phyloP scores from a whole-genome alignment of 2,888 invertebrate species.

The Cyclophora punctaria region DNA sequence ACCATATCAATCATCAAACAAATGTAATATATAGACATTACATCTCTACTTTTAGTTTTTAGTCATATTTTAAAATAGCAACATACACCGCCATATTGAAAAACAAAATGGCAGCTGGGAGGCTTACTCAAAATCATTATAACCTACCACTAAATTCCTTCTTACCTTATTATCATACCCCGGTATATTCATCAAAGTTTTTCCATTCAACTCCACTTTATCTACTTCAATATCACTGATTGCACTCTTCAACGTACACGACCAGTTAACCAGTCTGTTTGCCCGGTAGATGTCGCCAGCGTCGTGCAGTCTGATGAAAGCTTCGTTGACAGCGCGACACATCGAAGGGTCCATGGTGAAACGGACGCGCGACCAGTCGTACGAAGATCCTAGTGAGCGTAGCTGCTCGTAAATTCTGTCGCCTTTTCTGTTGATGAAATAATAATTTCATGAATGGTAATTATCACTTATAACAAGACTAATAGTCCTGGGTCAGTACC shows the following conservation, averaged over 20 bases:
- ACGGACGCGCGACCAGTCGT: conserved; percentile 94
- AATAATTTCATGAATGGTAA: no score
- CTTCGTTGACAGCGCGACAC: conserved; percentile 92
- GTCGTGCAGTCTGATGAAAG: conserved; percentile 93
- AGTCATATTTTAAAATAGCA: no score
- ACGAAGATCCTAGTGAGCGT: conserved; percentile 89
- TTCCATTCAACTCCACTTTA: conserved; percentile 90
- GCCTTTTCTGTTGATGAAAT: conserved; percentile 77
- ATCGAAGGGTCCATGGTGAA: conserved; percentile 98
- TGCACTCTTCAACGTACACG: conserved; percentile 95
- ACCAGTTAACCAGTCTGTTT: conserved; percentile 97
- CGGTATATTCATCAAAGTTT: conserved; percentile 91
- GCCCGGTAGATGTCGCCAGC: conserved; percentile 93
- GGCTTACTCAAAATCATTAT: no score
- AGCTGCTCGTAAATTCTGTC: conserved; percentile 87
- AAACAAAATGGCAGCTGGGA: no score
- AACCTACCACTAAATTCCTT: background rate
- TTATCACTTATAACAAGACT: no score
- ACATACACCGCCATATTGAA: no score
- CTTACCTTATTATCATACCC: conserved; percentile 86
- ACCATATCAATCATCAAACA: no score
- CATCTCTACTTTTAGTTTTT: no score
- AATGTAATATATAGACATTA: no score
- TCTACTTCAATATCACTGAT: conserved; percentile 99
- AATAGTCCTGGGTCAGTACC: no score